Evolutionary conservation across 1,140 invertebrate species (phyloP).

Genomic region (Zelostemma sp.): DNA sequence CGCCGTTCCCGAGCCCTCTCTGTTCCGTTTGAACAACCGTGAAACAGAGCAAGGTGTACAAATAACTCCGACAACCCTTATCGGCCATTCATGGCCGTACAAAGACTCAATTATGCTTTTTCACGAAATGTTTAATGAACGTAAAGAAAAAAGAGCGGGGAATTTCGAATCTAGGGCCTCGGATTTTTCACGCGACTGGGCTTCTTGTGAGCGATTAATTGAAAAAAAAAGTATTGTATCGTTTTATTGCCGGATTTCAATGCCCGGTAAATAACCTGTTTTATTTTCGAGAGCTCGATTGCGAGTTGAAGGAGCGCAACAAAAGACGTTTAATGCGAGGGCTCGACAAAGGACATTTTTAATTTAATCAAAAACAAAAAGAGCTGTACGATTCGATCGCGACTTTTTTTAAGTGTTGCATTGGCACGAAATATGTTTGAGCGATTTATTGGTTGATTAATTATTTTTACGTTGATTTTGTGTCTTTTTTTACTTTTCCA

Average conservation of each 20-base stretch:
- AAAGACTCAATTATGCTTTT: constrained; percentile 13
- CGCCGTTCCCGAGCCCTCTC: constrained; percentile 35
- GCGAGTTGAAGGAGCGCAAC: constrained; percentile 44
- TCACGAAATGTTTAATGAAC: not conserved
- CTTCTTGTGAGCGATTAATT: not conserved
- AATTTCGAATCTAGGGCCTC: not conserved
- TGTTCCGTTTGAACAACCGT: constrained; percentile 32
- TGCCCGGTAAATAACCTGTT: constrained; percentile 15
- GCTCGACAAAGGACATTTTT: too few relatives aligned
- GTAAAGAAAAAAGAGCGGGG: not conserved
- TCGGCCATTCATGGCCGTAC: constrained; percentile 17
- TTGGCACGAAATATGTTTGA: too few relatives aligned
- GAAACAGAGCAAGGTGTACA: constrained; percentile 39
- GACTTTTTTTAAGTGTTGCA: too few relatives aligned
- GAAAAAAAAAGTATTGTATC: not conserved
- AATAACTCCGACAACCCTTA: constrained; percentile 24
- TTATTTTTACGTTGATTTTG: too few relatives aligned
- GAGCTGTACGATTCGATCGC: too few relatives aligned
- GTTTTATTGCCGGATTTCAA: too few relatives aligned
- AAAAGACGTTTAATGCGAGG: constrained; percentile 30
- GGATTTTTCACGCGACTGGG: not conserved
- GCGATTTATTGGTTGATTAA: too few relatives aligned
- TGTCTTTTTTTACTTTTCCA: too few relatives aligned
- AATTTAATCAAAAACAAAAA: too few relatives aligned
- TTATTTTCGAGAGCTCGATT: constrained; percentile 36